These are phyloP conservation scores for Sparidentex hasta DNA, from an alignment of 2,797 vertebrate species.

Conservation along the genomic window DNA sequence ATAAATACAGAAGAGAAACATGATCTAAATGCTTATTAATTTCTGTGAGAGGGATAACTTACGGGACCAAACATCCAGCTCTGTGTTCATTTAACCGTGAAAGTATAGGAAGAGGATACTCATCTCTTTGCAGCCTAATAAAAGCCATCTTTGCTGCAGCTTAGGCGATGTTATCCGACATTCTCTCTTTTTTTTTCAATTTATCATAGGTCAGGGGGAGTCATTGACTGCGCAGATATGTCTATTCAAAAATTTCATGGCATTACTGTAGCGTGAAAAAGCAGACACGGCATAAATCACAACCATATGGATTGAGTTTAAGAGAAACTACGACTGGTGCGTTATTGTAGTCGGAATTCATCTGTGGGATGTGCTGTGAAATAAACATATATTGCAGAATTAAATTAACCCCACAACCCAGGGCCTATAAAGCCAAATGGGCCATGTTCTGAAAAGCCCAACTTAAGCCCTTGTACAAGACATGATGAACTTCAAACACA, in stretches of 20 bases:
- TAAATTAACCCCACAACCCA: constrained; percentile 66
- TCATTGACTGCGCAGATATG: constrained; percentile 63
- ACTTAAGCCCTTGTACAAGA: constrained; percentile 33
- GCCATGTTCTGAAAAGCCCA: constrained; percentile 48
- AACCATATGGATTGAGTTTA: constrained; percentile 68
- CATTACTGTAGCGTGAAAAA: constrained; percentile 70
- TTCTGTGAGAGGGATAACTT: constrained; percentile 61
- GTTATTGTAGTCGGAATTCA: constrained; percentile 58
- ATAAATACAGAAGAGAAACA: constrained; percentile 71
- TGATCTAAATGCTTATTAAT: constrained; percentile 75
- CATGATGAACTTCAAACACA: constrained; percentile 55
- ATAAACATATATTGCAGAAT: constrained; percentile 72
- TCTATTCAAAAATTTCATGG: constrained; percentile 74
- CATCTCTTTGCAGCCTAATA: constrained; percentile 67
- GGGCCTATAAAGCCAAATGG: constrained; percentile 69
- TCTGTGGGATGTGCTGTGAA: constrained; percentile 68
- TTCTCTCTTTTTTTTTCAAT: constrained; percentile 38
- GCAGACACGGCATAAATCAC: constrained; percentile 64
- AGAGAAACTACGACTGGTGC: constrained; percentile 46
- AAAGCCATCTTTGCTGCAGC: constrained; percentile 62
- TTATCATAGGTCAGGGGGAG: constrained; percentile 63
- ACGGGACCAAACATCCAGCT: constrained; percentile 42
- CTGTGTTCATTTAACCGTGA: constrained; percentile 61
- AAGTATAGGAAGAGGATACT: constrained; percentile 65
- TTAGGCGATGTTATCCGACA: constrained; percentile 66